phyloP scores from a whole-genome alignment of 2,888 invertebrate genomes.

The Platycheirus albimanus region DNA sequence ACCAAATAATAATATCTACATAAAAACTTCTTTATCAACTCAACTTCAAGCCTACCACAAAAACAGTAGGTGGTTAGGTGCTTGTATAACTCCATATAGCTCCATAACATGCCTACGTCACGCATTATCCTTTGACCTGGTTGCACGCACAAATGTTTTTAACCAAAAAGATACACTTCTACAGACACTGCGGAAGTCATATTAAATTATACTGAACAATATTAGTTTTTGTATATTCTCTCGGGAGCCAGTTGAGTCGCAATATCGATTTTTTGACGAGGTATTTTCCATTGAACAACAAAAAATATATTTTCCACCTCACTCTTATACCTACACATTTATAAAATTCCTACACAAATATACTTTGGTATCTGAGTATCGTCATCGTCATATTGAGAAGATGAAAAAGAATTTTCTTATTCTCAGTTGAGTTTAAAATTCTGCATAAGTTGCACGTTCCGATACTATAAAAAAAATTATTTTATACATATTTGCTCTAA shows the following conservation, averaged over 20 bases:
- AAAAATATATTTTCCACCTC: constrained; percentile 1
- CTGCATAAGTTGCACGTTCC: constrained; percentile 49
- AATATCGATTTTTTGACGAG: constrained; percentile 63
- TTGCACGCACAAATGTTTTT: constrained; percentile 27
- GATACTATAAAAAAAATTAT: constrained; percentile 14
- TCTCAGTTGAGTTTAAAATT: constrained; percentile 64
- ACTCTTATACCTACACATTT: constrained; percentile 2
- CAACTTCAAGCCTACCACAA: constrained; percentile 55
- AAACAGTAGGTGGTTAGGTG: no score
- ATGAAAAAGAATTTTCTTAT: constrained; percentile 21
- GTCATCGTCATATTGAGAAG: not conserved
- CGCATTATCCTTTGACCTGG: constrained; percentile 35
- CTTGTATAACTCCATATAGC: no score
- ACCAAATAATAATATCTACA: not conserved
- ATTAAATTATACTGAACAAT: not conserved
- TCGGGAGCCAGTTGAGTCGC: constrained; percentile 56
- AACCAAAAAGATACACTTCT: not conserved
- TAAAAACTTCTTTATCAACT: not conserved
- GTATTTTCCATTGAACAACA: constrained; percentile 18
- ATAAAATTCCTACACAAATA: not conserved
- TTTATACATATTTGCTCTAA: constrained; percentile 35
- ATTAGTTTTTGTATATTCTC: constrained; percentile 15
- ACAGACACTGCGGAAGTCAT: constrained; percentile 18
- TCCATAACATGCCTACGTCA: constrained; percentile 14
- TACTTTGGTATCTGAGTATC: not conserved